phyloP scores from a whole-genome alignment of 2,113 vertebrate species.

The Mormyrus iriodes region DNA sequence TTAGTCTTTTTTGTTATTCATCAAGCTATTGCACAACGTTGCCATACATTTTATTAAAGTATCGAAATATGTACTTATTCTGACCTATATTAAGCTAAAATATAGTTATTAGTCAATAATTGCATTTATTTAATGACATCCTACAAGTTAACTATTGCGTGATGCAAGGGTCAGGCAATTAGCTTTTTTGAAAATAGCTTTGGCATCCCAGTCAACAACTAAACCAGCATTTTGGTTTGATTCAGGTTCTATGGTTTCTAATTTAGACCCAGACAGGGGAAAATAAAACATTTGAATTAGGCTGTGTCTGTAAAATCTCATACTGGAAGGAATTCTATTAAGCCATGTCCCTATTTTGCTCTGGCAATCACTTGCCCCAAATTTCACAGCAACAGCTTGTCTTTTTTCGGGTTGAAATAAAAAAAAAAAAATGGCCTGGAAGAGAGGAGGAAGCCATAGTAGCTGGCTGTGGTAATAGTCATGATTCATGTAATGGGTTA shows the following conservation, averaged over 20 bases:
- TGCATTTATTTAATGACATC: constrained; percentile 41
- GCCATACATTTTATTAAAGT: constrained; percentile 27
- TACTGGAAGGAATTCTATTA: constrained; percentile 51
- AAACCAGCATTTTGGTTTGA: constrained; percentile 49
- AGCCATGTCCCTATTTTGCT: constrained; percentile 59
- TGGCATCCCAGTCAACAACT: constrained; percentile 30
- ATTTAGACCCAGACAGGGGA: constrained; percentile 25
- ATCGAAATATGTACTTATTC: neutral
- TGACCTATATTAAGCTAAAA: constrained; percentile 34
- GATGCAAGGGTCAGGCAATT: constrained; percentile 40
- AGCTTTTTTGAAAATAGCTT: constrained; percentile 47
- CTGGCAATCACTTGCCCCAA: constrained; percentile 53
- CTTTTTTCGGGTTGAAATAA: neutral
- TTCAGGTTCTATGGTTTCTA: constrained; percentile 49
- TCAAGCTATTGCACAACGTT: neutral
- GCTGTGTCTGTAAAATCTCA: constrained; percentile 53
- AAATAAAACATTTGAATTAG: constrained; percentile 43
- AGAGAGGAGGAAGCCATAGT: neutral
- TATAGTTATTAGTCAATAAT: constrained; percentile 55
- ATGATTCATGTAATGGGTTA: neutral
- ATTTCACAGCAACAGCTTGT: constrained; percentile 45
- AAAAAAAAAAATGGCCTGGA: neutral
- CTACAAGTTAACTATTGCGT: constrained; percentile 48
- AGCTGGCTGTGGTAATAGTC: neutral
- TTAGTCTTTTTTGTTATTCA: neutral